Evolutionary conservation across 2,888 invertebrate species (phyloP).

Genomic region (Acholoe squamosa): DNA sequence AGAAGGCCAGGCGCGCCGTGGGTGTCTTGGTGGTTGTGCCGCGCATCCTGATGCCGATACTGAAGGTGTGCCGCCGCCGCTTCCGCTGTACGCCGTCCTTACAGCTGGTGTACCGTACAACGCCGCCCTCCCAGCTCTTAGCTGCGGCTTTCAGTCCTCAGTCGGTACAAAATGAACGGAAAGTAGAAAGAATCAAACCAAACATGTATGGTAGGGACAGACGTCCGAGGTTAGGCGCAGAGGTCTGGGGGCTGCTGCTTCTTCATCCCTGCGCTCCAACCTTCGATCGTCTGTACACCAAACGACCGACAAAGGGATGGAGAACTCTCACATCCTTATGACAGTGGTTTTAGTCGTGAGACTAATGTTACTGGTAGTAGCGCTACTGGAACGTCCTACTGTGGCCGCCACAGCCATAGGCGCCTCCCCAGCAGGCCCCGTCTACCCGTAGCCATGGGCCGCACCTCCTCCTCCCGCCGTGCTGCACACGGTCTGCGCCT

Average conservation of each 20-base stretch:
- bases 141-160: background rate
- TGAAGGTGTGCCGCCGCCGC: background rate
- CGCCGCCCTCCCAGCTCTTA: no score
- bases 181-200: background rate
- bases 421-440: background rate
- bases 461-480: background rate
- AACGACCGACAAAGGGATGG: background rate
- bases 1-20: background rate
- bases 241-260: constrained; percentile 22
- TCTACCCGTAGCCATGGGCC: background rate
- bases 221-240: constrained; percentile 30
- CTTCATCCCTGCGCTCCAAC: constrained; percentile 23
- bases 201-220: constrained; percentile 33
- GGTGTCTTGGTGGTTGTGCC: background rate
- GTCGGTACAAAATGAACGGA: background rate
- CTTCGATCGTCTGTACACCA: background rate
- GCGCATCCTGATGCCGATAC: background rate
- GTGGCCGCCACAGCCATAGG: background rate
- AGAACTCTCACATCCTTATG: background rate
- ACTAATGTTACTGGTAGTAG: background rate
- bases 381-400: background rate
- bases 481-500: background rate
- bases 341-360: background rate
- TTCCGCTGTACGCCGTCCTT: background rate
- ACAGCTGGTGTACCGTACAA: no score